A percentile compares a stretch with the other conserved stretches of the same genome.
Evolutionary conservation across 2,888 invertebrate genomes (phyloP).

Genomic region (Nysson spinosus): DNA sequence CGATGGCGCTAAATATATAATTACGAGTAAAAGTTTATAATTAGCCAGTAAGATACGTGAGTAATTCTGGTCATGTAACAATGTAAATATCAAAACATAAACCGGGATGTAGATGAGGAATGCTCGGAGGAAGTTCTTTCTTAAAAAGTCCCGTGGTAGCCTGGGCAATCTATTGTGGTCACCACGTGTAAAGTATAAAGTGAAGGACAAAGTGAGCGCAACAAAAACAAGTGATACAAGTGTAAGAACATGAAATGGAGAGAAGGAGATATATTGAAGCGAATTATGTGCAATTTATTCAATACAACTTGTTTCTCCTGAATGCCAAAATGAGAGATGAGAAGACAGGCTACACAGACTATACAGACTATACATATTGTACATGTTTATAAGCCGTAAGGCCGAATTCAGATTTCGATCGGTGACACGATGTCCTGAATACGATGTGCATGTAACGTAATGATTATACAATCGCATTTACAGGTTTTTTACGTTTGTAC

Average conservation of each 20-base stretch:
- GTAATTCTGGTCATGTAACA: slow-evolving; percentile 73
- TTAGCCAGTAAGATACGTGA: slow-evolving; percentile 70
- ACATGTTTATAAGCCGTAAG: slow-evolving; percentile 45
- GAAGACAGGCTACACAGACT: slow-evolving; percentile 46
- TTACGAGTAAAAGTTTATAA: slow-evolving; percentile 64
- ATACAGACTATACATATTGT: slow-evolving; percentile 66
- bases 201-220: no score
- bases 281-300: slow-evolving; percentile 20
- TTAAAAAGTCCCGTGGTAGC: slow-evolving; percentile 36
- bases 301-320: slow-evolving; percentile 18
- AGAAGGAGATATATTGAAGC: slow-evolving; percentile 12
- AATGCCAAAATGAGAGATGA: slow-evolving; percentile 27
- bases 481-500: slow-evolving; percentile 75
- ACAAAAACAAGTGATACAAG: background rate
- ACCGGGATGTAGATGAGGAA: slow-evolving; percentile 36
- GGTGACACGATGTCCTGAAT: slow-evolving; percentile 38
- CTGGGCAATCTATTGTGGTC: slow-evolving; percentile 39
- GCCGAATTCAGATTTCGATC: slow-evolving; percentile 34
- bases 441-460: slow-evolving; percentile 52
- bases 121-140: slow-evolving; percentile 27
- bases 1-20: slow-evolving; percentile 66
- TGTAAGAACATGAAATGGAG: background rate
- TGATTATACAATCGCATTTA: slow-evolving; percentile 68
- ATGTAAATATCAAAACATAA: slow-evolving; percentile 56
- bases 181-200: slow-evolving; percentile 42